A percentile compares a stretch with the other conserved stretches of the same genome.
Evolutionary conservation across 2,888 invertebrate genomes (phyloP).

Genomic region (Eupithecia centaureata): DNA sequence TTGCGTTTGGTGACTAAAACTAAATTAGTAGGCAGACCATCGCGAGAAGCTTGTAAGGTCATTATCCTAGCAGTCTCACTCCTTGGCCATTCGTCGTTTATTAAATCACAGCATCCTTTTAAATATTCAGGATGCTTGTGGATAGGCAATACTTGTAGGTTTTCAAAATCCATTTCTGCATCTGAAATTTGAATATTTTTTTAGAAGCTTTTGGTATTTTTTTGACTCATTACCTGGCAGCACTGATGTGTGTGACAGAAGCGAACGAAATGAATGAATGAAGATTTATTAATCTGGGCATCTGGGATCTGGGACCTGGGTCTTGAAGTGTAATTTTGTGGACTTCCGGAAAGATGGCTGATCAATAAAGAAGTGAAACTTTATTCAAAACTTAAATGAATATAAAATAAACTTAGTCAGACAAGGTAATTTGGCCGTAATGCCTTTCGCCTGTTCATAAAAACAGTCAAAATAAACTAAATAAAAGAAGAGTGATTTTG

Average conservation of each 20-base stretch:
- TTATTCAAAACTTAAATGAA: too few species aligned
- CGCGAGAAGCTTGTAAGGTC: constrained; percentile 89
- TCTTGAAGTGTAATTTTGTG: too few species aligned
- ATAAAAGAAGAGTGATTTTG: too few species aligned
- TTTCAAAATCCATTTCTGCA: constrained; percentile 61
- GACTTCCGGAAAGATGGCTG: too few species aligned
- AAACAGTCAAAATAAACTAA: too few species aligned
- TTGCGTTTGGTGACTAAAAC: constrained; percentile 84
- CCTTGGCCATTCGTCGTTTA: constrained; percentile 95
- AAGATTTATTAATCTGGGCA: too few species aligned
- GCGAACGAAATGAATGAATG: too few species aligned
- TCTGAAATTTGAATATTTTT: background rate
- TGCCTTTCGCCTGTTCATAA: too few species aligned
- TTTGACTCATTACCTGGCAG: background rate
- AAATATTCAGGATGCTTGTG: constrained; percentile 89
- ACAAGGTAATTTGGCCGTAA: too few species aligned
- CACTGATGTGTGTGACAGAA: background rate
- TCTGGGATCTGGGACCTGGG: too few species aligned
- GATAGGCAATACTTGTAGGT: constrained; percentile 85
- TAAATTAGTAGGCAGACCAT: constrained; percentile 88
- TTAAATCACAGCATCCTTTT: constrained; percentile 88
- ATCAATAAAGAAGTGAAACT: too few species aligned
- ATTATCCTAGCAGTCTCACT: constrained; percentile 91
- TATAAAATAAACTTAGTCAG: too few species aligned
- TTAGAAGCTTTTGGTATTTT: background rate